Conservation (phyloP, 2,888 invertebrate species). For the Trichacis sp. region DNA sequence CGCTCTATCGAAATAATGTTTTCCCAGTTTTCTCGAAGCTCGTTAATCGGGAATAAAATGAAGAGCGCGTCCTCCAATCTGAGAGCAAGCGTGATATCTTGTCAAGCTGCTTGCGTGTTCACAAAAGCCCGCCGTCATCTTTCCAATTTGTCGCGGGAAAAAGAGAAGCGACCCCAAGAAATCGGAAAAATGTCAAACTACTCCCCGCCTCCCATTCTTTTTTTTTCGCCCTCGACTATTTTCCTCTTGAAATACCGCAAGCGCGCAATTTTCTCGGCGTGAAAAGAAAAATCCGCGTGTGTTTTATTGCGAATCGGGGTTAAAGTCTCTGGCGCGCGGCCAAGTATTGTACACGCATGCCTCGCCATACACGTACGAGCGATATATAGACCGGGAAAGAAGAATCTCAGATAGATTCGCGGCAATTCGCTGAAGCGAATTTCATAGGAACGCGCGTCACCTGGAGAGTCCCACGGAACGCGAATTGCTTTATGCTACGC, state of each 20-base stretch:
- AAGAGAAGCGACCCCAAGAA: background rate
- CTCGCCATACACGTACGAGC: constrained; percentile 2
- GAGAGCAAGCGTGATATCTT: too few relatives aligned
- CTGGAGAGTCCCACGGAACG: constrained; percentile 8
- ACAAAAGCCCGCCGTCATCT: background rate
- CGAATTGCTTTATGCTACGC: background rate
- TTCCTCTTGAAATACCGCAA: constrained; percentile 21
- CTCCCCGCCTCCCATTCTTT: background rate
- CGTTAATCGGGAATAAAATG: background rate
- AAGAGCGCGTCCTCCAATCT: too few relatives aligned
- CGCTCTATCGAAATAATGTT: too few relatives aligned
- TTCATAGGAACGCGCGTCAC: constrained; percentile 6
- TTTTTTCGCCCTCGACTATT: constrained; percentile 9
- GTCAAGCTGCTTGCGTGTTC: background rate
- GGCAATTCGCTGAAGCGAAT: constrained; percentile 4
- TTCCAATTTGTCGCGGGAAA: background rate
- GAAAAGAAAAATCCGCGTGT: constrained; percentile 43
- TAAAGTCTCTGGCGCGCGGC: constrained; percentile 62
- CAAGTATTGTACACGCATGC: constrained; percentile 54
- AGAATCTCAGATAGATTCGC: constrained; percentile 15
- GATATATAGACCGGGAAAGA: constrained; percentile 25
- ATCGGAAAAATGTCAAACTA: constrained; percentile 3
- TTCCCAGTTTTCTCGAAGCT: background rate
- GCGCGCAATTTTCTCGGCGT: constrained; percentile 22
- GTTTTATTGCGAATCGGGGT: constrained; percentile 66